Conservation (phyloP, 2,797 vertebrate genomes). For the Sparus aurata region DNA sequence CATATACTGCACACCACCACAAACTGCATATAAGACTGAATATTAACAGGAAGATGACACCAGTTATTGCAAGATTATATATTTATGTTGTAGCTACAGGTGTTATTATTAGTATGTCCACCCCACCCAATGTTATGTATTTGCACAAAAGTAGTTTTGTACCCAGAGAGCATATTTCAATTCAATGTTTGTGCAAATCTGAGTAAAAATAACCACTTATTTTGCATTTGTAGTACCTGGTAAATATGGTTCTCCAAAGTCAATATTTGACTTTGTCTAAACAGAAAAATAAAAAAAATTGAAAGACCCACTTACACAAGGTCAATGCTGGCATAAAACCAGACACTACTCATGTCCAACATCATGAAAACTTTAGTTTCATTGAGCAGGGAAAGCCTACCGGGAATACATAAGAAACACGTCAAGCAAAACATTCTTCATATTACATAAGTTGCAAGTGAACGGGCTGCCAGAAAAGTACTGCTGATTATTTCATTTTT, state of each 20-base stretch:
- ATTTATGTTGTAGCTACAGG: not conserved
- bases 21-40: not conserved
- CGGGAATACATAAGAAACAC: constrained; percentile 28
- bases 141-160: not conserved
- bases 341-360: not conserved
- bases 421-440: constrained; percentile 7
- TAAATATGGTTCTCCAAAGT: constrained; percentile 21
- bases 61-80: not conserved
- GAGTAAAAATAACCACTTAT: not conserved
- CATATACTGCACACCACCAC: not conserved
- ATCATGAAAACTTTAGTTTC: constrained; percentile 3
- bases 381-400: constrained; percentile 12
- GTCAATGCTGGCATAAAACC: constrained; percentile 1
- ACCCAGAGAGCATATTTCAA: constrained; percentile 13
- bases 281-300: not conserved
- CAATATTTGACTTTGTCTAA: constrained; percentile 23
- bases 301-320: constrained; percentile 4
- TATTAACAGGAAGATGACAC: not conserved
- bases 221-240: not conserved
- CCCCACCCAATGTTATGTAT: not conserved
- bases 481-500: not conserved
- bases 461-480: constrained; percentile 13
- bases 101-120: not conserved
- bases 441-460: constrained; percentile 28
- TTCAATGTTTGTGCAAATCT: not conserved